Evolutionary conservation across 2,113 vertebrate species (phyloP), one percentile per base, ranked within the genome.

Genomic region (Phycodurus eques): DNA sequence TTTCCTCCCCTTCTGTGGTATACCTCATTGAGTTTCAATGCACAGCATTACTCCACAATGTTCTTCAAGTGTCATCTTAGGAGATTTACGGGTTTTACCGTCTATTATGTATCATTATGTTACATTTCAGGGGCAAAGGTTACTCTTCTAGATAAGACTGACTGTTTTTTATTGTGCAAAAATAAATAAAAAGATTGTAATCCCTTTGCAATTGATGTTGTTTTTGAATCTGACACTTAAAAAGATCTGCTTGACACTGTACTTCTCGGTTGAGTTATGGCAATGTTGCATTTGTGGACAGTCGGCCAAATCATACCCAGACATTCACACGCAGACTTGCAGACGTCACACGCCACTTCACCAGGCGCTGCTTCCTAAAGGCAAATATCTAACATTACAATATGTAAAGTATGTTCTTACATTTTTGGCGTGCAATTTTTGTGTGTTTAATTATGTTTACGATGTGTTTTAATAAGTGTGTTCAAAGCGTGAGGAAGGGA

Each of bases 121-220:
- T n/a, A 56, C 53, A 56, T 19, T 11, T 22, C 53, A 56, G 20
- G n/a, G 53, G 20, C 51, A 54, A 56, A 22, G 53, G 20, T 56
- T 56, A 56, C 8, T 46, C 27, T 39, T 5, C 35, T 13, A 2
- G 44, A 11, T 4, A 47, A 27, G 20, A 12, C n/a, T n/a, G 59
- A 64, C 54, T 9, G 0, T 17, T 33, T 81, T 82, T 65, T 73
- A 54, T 33, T 20, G 68, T 76, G 31, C 64, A 74, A 20, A 62
- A 85, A 82, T 80, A 60, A 80, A 84, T 72, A 71, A 61, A 67
- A 59, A 49, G 33, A 17, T 0, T 20, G 7, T 73, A 74, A 62
- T 31, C 14, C 20, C 57, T 63, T 76, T 71, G 22, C 39, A 54
- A 17, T 27, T 60, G 9, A 63, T 5, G 0, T n/a, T 57, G 10